Conservation (phyloP, 2,888 invertebrate species). For the Sphinx pinastri region DNA sequence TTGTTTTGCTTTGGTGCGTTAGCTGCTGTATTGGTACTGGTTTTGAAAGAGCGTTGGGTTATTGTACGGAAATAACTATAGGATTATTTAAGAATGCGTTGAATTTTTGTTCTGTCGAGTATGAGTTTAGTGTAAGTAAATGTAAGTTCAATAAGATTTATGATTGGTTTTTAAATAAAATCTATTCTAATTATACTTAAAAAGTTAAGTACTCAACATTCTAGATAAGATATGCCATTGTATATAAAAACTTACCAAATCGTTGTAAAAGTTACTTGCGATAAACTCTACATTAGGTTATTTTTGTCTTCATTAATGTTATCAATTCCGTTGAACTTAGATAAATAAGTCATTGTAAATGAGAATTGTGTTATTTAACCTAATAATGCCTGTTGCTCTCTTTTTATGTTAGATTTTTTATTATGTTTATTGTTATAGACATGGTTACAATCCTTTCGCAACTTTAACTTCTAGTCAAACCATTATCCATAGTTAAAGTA, state of each 20-base stretch:
- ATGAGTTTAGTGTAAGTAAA: too few species aligned
- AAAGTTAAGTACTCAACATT: background rate
- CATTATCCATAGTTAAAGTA: too few species aligned
- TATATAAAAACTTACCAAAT: background rate
- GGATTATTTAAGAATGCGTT: too few species aligned
- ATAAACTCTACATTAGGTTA: background rate
- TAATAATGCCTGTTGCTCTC: background rate
- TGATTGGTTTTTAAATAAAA: too few species aligned
- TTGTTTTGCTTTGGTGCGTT: slow-evolving; percentile 24
- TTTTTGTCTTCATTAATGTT: slow-evolving; percentile 22
- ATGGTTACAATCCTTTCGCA: too few species aligned
- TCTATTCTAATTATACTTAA: too few species aligned
- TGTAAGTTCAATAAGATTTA: too few species aligned
- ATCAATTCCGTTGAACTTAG: slow-evolving; percentile 24
- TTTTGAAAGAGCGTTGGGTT: slow-evolving; percentile 21
- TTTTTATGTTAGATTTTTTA: too few species aligned
- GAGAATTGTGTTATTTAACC: background rate
- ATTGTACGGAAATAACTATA: background rate
- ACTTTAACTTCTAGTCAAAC: too few species aligned
- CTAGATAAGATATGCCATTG: background rate
- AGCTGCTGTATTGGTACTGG: slow-evolving; percentile 23
- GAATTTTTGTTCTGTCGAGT: too few species aligned
- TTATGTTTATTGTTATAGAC: too few species aligned
- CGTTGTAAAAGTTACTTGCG: background rate
- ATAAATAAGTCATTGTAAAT: slow-evolving; percentile 23